Conservation (phyloP, 2,888 invertebrate species). For the Epistrophe grossulariae region DNA sequence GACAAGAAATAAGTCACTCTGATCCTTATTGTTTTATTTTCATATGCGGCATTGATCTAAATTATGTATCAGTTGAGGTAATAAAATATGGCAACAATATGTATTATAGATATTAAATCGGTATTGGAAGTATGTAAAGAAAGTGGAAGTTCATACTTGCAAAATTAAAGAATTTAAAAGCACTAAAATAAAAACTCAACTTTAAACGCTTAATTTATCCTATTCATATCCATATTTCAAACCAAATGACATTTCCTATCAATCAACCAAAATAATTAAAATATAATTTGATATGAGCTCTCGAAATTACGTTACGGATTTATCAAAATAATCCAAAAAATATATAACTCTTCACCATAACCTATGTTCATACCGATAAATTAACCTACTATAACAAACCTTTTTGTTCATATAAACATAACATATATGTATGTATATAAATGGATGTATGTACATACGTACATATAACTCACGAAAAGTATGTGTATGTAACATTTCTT, state of each 20-base stretch:
- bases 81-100: too few species aligned
- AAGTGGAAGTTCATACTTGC: too few species aligned
- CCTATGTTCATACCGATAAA: background rate
- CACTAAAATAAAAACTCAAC: background rate
- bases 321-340: conserved; percentile 2
- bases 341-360: background rate
- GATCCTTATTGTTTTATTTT: too few species aligned
- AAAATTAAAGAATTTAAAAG: background rate
- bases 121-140: too few species aligned
- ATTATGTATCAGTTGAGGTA: too few species aligned
- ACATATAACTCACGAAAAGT: background rate
- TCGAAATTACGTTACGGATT: background rate
- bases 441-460: background rate
- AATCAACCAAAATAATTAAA: background rate
- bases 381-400: background rate
- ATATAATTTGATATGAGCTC: background rate
- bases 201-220: background rate
- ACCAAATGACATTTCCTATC: background rate
- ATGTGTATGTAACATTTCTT: conserved; percentile 49
- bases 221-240: background rate
- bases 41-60: too few species aligned
- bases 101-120: too few species aligned
- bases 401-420: background rate
- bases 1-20: too few species aligned
- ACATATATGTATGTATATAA: background rate